Conservation (phyloP, 2,797 vertebrate genomes). For the Pelobates cultripes region DNA sequence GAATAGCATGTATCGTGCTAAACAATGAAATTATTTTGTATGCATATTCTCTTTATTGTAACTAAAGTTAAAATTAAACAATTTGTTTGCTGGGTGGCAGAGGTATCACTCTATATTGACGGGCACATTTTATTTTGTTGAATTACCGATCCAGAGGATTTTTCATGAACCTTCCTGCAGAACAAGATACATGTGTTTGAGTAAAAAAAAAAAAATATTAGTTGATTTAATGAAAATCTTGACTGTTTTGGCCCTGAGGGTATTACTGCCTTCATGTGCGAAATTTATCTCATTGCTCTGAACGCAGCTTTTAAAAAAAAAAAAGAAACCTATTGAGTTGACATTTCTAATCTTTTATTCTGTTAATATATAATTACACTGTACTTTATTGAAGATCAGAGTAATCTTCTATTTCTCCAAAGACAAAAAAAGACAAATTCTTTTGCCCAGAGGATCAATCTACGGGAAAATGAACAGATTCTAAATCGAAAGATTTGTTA, state of each 20-base stretch:
- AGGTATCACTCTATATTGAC: too few relatives aligned
- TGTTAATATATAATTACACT: slow-evolving; percentile 28
- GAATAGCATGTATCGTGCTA: too few relatives aligned
- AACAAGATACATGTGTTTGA: slow-evolving; percentile 13
- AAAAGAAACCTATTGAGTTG: slow-evolving; percentile 40
- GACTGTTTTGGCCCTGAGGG: slow-evolving; percentile 17
- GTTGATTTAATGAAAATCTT: slow-evolving; percentile 41
- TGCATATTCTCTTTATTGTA: too few relatives aligned
- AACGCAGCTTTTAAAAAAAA: slow-evolving; percentile 1
- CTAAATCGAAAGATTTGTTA: slow-evolving; percentile 9
- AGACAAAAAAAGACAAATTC: slow-evolving; percentile 28
- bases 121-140: too few relatives aligned
- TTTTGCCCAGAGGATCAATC: neutral
- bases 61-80: too few relatives aligned
- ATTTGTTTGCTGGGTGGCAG: too few relatives aligned
- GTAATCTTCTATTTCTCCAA: slow-evolving; percentile 20
- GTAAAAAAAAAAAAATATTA: neutral
- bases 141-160: too few relatives aligned
- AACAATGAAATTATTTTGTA: too few relatives aligned
- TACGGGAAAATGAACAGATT: neutral
- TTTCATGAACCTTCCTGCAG: too few relatives aligned
- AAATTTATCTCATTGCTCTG: slow-evolving; percentile 32
- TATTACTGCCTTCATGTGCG: slow-evolving; percentile 16
- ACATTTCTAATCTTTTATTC: slow-evolving; percentile 50
- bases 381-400: slow-evolving; percentile 32